Evolutionary conservation across 2,888 invertebrate genomes (phyloP).

Genomic region (Gisinianus flammeolus): DNA sequence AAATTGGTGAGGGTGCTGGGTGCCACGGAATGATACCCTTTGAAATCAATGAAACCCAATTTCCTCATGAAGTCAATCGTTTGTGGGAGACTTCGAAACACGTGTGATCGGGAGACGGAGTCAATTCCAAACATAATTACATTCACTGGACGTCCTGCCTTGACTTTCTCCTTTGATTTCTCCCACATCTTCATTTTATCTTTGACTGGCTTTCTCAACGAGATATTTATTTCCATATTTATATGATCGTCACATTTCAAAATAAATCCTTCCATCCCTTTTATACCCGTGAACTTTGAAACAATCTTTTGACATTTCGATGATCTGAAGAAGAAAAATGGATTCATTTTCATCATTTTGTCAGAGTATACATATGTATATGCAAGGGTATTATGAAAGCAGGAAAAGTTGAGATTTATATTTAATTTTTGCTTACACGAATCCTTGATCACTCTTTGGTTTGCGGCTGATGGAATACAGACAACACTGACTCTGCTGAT

Average conservation of each 20-base stretch:
- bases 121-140: conserved; percentile 66
- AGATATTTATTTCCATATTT: not conserved
- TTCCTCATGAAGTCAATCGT: conserved; percentile 71
- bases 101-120: conserved; percentile 79
- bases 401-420: too few species aligned
- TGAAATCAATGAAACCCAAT: conserved; percentile 73
- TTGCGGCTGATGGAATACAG: not conserved
- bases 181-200: not conserved
- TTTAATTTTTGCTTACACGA: too few species aligned
- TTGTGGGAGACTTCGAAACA: conserved; percentile 75
- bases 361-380: too few species aligned
- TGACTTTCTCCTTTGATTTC: not conserved
- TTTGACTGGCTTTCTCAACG: not conserved
- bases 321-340: not conserved
- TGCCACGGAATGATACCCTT: conserved; percentile 70
- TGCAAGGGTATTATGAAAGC: too few species aligned
- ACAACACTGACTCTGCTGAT: not conserved
- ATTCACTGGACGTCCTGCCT: not conserved
- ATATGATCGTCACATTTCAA: not conserved
- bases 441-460: not conserved
- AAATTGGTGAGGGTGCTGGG: conserved; percentile 79
- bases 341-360: not conserved
- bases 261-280: not conserved
- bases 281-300: not conserved
- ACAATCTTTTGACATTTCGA: not conserved